These are phyloP conservation scores for Antrozous pallidus DNA, from an alignment of 2,797 vertebrate species.

Conservation along the genomic window DNA sequence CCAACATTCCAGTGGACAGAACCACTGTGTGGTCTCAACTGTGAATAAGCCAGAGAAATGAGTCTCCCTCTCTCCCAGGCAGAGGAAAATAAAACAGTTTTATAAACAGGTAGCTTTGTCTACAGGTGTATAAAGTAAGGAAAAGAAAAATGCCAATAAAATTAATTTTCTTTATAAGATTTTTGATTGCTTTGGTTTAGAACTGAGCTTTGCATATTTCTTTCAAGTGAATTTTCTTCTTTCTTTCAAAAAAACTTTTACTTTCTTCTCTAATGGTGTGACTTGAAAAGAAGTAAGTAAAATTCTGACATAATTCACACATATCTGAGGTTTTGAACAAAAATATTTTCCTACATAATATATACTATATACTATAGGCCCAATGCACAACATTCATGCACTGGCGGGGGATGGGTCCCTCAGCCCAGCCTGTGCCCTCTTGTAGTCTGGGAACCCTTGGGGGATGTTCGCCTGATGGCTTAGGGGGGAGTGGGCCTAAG, in stretches of 20 bases:
- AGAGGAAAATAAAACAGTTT: neutral
- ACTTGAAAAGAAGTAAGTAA: neutral
- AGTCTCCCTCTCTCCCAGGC: neutral
- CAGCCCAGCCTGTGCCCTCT: too few species aligned
- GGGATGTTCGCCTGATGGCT: too few species aligned
- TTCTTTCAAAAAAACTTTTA: neutral
- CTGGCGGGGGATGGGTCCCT: too few species aligned
- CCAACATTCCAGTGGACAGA: neutral
- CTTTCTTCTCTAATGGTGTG: neutral
- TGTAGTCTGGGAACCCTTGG: too few species aligned
- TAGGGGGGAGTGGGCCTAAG: too few species aligned
- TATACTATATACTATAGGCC: neutral
- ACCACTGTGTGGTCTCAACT: neutral
- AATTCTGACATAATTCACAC: constrained; percentile 23
- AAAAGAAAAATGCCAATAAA: constrained; percentile 16
- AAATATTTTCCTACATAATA: constrained; percentile 17
- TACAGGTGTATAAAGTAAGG: neutral
- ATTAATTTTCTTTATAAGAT: neutral
- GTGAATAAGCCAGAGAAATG: neutral
- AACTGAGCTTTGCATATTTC: neutral
- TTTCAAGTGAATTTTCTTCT: constrained; percentile 2
- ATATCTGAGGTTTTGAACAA: constrained; percentile 9
- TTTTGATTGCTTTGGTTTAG: constrained; percentile 14
- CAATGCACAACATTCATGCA: too few species aligned
- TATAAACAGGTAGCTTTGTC: neutral